Conservation (phyloP, 2,888 invertebrate genomes). For the Petrophora chlorosata region DNA sequence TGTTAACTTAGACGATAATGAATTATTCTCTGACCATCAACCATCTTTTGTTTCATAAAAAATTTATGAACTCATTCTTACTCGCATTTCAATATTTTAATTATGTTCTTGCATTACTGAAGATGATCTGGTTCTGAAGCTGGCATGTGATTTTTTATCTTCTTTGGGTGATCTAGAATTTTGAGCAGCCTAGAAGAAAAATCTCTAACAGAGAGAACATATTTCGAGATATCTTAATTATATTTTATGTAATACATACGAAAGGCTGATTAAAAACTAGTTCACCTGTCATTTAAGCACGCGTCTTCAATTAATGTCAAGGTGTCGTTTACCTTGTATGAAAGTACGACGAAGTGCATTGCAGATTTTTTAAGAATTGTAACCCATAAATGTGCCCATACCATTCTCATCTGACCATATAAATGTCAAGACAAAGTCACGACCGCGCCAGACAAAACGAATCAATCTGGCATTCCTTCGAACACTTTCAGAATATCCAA, state of each 20-base stretch:
- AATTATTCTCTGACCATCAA: slow-evolving; percentile 8
- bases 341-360: background rate
- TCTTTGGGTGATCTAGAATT: no score
- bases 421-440: slow-evolving; percentile 32
- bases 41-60: slow-evolving; percentile 7
- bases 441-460: slow-evolving; percentile 37
- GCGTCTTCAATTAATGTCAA: slow-evolving; percentile 12
- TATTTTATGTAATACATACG: no score
- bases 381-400: slow-evolving; percentile 20
- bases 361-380: slow-evolving; percentile 3
- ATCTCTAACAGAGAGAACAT: no score
- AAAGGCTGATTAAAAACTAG: background rate
- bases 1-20: slow-evolving; percentile 27
- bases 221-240: no score
- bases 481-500: slow-evolving; percentile 42
- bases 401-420: slow-evolving; percentile 27
- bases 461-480: slow-evolving; percentile 44
- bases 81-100: no score
- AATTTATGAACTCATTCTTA: no score
- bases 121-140: no score
- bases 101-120: no score
- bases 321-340: background rate
- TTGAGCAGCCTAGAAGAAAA: no score
- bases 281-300: background rate
- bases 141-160: no score